Conservation (phyloP, 2,888 invertebrate genomes). For the Camptogramma bilineatum region DNA sequence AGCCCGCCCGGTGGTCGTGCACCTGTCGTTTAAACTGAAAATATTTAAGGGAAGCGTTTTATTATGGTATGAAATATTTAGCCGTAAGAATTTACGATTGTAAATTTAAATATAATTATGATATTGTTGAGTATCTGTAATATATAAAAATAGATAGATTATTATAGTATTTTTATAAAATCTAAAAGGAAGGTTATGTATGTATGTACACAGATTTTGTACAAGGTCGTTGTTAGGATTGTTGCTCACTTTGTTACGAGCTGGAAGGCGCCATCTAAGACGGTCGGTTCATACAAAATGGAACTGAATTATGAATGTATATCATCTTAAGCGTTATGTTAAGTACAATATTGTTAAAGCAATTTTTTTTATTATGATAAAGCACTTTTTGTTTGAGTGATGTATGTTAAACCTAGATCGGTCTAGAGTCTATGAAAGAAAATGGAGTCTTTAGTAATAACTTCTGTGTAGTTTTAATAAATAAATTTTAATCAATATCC, state of each 20-base stretch:
- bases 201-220: constrained; percentile 58
- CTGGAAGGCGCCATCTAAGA: constrained; percentile 38
- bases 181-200: constrained; percentile 60
- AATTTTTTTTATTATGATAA: constrained; percentile 71
- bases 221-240: constrained; percentile 56
- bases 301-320: constrained; percentile 54
- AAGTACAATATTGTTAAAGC: constrained; percentile 83
- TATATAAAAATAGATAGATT: constrained; percentile 73
- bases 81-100: constrained; percentile 72
- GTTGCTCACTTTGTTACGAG: constrained; percentile 47
- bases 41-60: constrained; percentile 49
- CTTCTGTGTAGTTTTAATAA: constrained; percentile 81
- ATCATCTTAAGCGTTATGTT: constrained; percentile 73
- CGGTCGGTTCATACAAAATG: constrained; percentile 46
- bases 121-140: constrained; percentile 81
- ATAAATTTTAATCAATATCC: constrained; percentile 68
- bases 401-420: constrained; percentile 74
- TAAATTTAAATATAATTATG: constrained; percentile 79
- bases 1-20: constrained; percentile 32
- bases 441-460: constrained; percentile 71
- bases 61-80: constrained; percentile 63
- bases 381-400: constrained; percentile 77
- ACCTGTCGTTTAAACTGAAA: constrained; percentile 51
- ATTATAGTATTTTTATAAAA: constrained; percentile 74
- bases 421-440: constrained; percentile 57